phyloP scores from a whole-genome alignment of 92 coral and sea anemone genomes.

The Siderastrea radians region DNA sequence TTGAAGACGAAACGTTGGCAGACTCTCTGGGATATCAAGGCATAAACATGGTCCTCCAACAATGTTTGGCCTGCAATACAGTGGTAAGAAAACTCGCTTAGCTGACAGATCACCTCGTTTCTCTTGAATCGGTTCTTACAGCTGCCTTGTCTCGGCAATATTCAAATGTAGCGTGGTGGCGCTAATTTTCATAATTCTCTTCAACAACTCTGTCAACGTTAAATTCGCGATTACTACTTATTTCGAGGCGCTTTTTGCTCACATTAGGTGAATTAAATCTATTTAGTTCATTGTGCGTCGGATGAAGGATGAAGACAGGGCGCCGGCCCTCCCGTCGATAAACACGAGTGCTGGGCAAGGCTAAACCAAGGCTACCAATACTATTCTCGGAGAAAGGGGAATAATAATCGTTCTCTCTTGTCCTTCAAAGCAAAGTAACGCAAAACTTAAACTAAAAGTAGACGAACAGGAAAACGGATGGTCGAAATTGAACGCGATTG shows the following conservation, averaged over 20 bases:
- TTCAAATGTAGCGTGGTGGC: constrained; percentile 16
- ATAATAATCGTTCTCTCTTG: no score
- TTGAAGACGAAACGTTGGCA: not conserved
- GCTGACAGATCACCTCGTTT: not conserved
- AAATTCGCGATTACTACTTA: not conserved
- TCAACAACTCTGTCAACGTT: not conserved
- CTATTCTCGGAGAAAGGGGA: not conserved
- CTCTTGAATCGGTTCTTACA: not conserved
- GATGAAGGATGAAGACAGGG: not conserved
- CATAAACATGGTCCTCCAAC: not conserved
- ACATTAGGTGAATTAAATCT: not conserved
- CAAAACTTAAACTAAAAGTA: no score
- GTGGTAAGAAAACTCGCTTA: constrained; percentile 13
- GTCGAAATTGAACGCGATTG: not conserved
- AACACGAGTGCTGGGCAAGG: not conserved
- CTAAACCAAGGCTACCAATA: no score
- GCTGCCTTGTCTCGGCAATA: constrained; percentile 19
- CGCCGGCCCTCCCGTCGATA: constrained; percentile 13
- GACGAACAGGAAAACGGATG: not conserved
- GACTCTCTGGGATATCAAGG: not conserved
- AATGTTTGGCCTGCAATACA: no score
- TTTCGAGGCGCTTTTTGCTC: not conserved
- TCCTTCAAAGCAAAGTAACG: no score
- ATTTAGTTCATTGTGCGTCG: not conserved
- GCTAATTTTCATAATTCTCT: constrained; percentile 14